Conservation (phyloP, 2,888 invertebrate species). For the Volucella inanis region DNA sequence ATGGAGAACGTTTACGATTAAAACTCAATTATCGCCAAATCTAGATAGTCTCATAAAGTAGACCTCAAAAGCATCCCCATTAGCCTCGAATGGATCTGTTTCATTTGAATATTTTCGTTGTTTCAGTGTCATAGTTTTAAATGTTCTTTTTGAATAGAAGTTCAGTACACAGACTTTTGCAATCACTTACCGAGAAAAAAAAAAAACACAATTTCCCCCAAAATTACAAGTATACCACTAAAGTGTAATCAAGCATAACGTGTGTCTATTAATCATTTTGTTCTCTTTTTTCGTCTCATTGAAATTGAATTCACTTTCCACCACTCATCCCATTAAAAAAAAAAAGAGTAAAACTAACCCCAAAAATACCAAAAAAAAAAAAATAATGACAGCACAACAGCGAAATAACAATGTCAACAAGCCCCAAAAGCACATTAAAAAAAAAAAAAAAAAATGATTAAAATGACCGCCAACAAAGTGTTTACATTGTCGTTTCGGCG, state of each 20-base stretch:
- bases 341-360: constrained; percentile 25
- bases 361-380: not conserved
- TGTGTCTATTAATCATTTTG: constrained; percentile 59
- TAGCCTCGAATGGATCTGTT: too few species aligned
- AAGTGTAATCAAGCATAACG: constrained; percentile 51
- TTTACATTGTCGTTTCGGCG: constrained; percentile 48
- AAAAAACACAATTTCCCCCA: not conserved
- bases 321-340: constrained; percentile 6
- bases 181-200: not conserved
- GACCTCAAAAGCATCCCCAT: too few species aligned
- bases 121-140: too few species aligned
- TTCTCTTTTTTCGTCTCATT: constrained; percentile 47
- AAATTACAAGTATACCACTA: constrained; percentile 28
- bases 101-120: too few species aligned
- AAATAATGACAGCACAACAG: not conserved
- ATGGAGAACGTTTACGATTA: too few species aligned
- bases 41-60: too few species aligned
- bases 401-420: constrained; percentile 51
- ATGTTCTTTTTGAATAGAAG: not conserved
- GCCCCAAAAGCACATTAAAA: constrained; percentile 35
- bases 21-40: too few species aligned
- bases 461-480: constrained; percentile 42
- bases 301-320: constrained; percentile 35
- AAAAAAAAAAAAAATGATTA: not conserved
- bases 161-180: not conserved